Percentiles rank a stretch among this genome's conserved stretches.
These are phyloP conservation scores for Gallirallus australis DNA, from an alignment of 2,797 vertebrate species.

Conservation along the genomic window DNA sequence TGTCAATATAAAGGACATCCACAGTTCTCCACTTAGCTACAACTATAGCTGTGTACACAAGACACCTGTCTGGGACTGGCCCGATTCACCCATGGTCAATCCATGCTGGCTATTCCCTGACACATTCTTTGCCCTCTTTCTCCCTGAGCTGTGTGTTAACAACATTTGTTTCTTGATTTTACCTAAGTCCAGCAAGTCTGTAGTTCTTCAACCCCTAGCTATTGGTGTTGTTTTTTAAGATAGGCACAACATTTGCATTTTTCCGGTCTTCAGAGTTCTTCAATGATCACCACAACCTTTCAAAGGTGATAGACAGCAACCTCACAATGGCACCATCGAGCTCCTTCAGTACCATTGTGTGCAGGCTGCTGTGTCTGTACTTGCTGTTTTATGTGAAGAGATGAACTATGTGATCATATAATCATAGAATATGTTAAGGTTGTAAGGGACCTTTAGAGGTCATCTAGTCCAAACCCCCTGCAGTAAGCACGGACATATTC, in stretches of 20 bases:
- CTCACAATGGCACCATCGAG: accelerated
- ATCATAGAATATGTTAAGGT: too few species aligned
- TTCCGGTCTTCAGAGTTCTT: background rate
- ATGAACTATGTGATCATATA: background rate
- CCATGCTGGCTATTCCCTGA: background rate
- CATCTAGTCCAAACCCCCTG: too few species aligned
- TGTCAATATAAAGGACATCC: background rate
- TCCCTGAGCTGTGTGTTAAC: accelerated
- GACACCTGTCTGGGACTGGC: accelerated
- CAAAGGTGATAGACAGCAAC: background rate
- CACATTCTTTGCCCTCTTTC: background rate
- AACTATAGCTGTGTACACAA: too few species aligned
- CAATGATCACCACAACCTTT: background rate
- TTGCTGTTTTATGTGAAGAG: background rate
- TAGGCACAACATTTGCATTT: background rate
- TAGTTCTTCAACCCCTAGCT: background rate
- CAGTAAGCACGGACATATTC: too few species aligned
- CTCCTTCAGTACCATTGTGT: background rate
- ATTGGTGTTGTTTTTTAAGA: background rate
- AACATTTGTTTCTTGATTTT: background rate
- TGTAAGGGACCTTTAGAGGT: too few species aligned
- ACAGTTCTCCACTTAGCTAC: background rate
- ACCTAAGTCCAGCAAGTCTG: background rate
- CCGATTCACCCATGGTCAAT: background rate
- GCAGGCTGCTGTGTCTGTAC: background rate